Base-by-base conservation (phyloP, 2,888 invertebrate species). In the Rotaria socialis region DNA sequence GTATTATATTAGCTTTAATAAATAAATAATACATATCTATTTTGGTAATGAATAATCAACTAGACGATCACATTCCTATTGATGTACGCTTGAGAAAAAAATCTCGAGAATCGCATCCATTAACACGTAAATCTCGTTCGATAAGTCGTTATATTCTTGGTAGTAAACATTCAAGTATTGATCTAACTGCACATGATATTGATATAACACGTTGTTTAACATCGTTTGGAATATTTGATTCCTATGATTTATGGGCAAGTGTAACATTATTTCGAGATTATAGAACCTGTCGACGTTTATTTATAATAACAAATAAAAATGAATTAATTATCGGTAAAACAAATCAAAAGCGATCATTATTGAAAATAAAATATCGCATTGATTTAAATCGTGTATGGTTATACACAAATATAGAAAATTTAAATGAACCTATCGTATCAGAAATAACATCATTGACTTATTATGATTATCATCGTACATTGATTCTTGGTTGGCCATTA, bases 81-180 rank as follows among this genome's bases (percentile, higher is more conserved):
- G 35, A 67, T 27, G 67, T 35, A 35, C 67, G 19, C 19, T 67
- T 67, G 0, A 67, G 35, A 67, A 67, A 67, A 16, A 35, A 67
- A 35, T 16, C 16, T 16, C 67, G 67, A 41, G 19, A 16, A 2
- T 67, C 67, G 2, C 67, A 67, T 19, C 27, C 35, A 16, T 24
- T 22, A 56, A 27, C 67, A 67, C 35, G 67, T 5, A 80, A 80
- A 43, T 80, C 80, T 47, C 43, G 80, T 43, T 80, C 80, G 11
- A 80, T 80, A 10, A 80, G 80, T n/a, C 80, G 80, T 19, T 80
- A 80, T 47, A 47, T 80, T 80, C 80, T 80, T n/a, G 80, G 80
- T n/a, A 35, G 14, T 19, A 80, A 80, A 80, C 80, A 47, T 43
- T 80, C 43, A n/a, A 80, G 80, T 47, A n/a, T 47, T n/a, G 80